A percentile compares a stretch with the other conserved stretches of the same genome.
Evolutionary conservation across 2,888 invertebrate species (phyloP).

Genomic region (Chrysina gloriosa): DNA sequence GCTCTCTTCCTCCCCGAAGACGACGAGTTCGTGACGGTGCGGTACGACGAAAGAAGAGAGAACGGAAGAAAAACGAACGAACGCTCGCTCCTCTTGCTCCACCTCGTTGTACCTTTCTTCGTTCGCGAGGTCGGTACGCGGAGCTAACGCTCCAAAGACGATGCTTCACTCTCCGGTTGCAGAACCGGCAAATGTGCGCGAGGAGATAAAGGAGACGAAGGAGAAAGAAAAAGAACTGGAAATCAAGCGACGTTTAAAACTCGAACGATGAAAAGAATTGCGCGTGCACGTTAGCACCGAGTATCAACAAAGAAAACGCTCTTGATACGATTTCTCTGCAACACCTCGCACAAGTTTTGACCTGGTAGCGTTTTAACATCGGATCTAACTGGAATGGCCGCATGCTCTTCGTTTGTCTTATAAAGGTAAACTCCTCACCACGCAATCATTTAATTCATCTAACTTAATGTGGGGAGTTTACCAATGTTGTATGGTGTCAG

Average conservation of each 20-base stretch:
- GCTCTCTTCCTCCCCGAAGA: slow-evolving; percentile 38
- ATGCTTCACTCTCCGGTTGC: neutral
- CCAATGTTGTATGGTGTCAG: too few species aligned
- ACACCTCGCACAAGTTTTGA: too few species aligned
- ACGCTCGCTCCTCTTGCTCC: slow-evolving; percentile 33
- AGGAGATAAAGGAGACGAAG: neutral
- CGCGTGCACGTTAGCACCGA: neutral
- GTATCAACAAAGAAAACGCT: neutral
- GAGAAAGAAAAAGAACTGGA: slow-evolving; percentile 20
- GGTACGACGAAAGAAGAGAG: slow-evolving; percentile 37
- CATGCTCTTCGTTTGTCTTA: too few species aligned
- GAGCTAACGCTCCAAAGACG: slow-evolving; percentile 2
- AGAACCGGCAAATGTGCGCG: neutral
- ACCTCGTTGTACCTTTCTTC: neutral
- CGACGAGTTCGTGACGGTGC: slow-evolving; percentile 41
- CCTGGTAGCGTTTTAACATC: too few species aligned
- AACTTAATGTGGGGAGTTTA: too few species aligned
- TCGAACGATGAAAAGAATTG: slow-evolving; percentile 4
- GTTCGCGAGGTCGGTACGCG: slow-evolving; percentile 14
- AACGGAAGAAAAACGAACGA: slow-evolving; percentile 1
- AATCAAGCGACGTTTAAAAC: slow-evolving; percentile 15
- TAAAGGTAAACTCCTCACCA: too few species aligned
- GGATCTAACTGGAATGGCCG: too few species aligned
- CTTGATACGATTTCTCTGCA: too few species aligned
- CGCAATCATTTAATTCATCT: too few species aligned